Percentiles rank a stretch among this genome's conserved stretches.
Evolutionary conservation across 37 sponge, comb jelly and placozoan genomes (phyloP).

Genomic region (Chondrosia reniformis): DNA sequence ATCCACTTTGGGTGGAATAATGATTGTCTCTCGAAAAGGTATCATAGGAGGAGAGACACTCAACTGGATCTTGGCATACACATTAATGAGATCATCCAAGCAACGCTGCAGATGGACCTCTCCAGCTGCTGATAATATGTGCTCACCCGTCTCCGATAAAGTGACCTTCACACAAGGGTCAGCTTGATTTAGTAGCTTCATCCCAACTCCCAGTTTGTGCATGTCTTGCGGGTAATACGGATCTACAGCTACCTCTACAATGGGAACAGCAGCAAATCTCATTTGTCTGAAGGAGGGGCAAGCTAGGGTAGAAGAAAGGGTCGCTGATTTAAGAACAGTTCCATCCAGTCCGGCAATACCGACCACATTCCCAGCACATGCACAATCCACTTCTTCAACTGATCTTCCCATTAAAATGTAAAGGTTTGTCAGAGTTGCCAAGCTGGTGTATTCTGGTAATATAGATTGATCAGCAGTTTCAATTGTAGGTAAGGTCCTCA

Average conservation of each 20-base stretch:
- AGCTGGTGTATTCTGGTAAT: conserved; percentile 20
- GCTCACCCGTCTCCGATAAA: conserved; percentile 88
- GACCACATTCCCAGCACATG: conserved; percentile 82
- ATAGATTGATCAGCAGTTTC: neutral
- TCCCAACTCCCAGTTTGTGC: conserved; percentile 58
- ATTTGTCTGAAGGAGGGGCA: conserved; percentile 87
- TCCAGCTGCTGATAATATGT: conserved; percentile 79
- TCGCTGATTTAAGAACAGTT: conserved; percentile 74
- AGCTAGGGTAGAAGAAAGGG: conserved; percentile 70
- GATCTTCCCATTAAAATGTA: conserved; percentile 91
- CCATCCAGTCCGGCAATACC: conserved; percentile 91
- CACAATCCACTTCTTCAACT: conserved; percentile 63
- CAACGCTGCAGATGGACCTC: conserved; percentile 96
- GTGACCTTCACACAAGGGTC: conserved; percentile 87
- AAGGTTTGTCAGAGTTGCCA: conserved; percentile 43
- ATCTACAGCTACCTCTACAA: conserved; percentile 91
- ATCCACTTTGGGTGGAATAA: conserved; percentile 76
- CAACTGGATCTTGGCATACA: conserved; percentile 65
- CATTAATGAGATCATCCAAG: conserved; percentile 75
- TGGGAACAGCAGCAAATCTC: conserved; percentile 69
- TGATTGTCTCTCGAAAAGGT: conserved; percentile 92
- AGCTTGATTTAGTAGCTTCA: conserved; percentile 86
- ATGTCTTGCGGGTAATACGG: conserved; percentile 73
- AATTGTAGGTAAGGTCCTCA: neutral
- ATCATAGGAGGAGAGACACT: conserved; percentile 90